Evolutionary conservation across 2,888 invertebrate species (phyloP).

Genomic region (Cataglyphis rosenhaueri): DNA sequence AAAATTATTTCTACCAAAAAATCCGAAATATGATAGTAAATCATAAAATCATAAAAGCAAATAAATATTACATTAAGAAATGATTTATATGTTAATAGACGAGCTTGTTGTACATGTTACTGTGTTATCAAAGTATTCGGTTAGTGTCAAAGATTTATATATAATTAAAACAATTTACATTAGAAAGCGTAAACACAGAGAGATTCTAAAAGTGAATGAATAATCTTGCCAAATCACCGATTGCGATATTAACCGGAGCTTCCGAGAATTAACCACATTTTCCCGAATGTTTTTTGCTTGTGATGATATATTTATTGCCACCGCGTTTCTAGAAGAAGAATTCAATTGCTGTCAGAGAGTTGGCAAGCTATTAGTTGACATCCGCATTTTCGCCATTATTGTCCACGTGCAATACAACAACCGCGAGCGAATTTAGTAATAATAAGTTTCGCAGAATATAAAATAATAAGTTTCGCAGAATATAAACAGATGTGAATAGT

Average conservation of each 20-base stretch:
- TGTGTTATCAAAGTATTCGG: neutral
- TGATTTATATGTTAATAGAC: neutral
- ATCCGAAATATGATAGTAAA: neutral
- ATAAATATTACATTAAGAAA: constrained; percentile 13
- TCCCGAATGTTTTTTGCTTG: constrained; percentile 31
- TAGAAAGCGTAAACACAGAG: neutral
- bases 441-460: too few relatives aligned
- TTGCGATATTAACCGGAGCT: constrained; percentile 16
- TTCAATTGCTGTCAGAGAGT: constrained; percentile 12
- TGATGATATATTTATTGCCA: neutral
- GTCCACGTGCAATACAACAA: neutral
- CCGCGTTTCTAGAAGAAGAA: neutral
- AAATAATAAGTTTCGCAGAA: too few relatives aligned
- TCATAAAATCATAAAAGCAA: constrained; percentile 18
- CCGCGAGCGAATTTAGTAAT: neutral
- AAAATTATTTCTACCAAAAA: neutral
- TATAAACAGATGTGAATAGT: neutral
- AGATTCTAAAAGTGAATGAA: neutral
- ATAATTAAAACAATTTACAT: neutral
- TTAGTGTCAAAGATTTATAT: neutral
- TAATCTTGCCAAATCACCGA: neutral
- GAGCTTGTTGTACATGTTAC: neutral
- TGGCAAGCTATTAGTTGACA: constrained; percentile 16
- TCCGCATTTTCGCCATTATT: neutral
- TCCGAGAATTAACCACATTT: constrained; percentile 37